Conservation (phyloP, 2,797 vertebrate species). For the Echiichthys vipera region DNA sequence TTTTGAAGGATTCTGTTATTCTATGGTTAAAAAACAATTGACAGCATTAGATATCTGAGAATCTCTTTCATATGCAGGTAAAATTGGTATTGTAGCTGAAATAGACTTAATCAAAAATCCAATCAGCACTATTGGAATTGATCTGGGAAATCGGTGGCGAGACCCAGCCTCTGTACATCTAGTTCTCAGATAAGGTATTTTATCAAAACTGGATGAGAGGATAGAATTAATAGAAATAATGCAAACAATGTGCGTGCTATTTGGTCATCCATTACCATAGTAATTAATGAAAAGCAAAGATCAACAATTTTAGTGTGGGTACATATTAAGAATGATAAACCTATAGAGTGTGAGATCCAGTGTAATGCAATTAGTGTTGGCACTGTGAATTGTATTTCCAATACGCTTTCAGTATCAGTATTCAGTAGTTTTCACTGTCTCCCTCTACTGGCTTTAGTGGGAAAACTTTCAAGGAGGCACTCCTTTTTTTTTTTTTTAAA, state of each 20-base stretch:
- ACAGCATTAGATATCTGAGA: too few species aligned
- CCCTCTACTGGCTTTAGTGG: constrained; percentile 17
- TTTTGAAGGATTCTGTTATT: too few species aligned
- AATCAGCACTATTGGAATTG: too few species aligned
- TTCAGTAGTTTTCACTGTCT: too few species aligned
- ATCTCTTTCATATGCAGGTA: too few species aligned
- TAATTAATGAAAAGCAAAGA: not conserved
- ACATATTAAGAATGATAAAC: not conserved
- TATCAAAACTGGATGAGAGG: not conserved
- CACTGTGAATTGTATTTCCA: not conserved
- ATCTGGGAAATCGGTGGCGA: too few species aligned
- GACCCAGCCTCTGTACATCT: too few species aligned
- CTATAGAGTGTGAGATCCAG: not conserved
- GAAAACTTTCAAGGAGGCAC: not conserved
- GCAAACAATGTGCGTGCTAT: not conserved
- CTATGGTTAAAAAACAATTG: too few species aligned
- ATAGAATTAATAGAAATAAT: not conserved
- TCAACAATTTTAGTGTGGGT: not conserved
- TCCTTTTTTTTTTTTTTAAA: not conserved
- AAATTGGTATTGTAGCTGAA: too few species aligned
- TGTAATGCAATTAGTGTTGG: not conserved
- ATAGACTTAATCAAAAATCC: too few species aligned
- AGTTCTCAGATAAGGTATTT: not conserved
- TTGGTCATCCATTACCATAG: not conserved
- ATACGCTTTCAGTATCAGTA: too few species aligned